A percentile compares a stretch with the other conserved stretches of the same genome.
These are phyloP conservation scores for Epinotia ramella DNA, from an alignment of 2,888 invertebrate species.

Conservation along the genomic window DNA sequence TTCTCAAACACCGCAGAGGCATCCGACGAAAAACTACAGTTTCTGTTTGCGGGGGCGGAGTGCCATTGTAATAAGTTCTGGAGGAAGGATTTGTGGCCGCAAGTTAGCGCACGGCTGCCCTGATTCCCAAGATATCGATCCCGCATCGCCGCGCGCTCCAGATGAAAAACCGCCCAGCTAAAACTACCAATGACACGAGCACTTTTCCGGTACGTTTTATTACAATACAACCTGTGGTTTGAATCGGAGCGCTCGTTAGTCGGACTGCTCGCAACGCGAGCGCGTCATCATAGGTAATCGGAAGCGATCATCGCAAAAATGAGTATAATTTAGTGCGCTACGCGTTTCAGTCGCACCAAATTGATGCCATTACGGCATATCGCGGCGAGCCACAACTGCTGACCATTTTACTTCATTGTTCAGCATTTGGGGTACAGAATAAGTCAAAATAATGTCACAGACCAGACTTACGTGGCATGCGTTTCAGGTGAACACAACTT, in stretches of 20 bases:
- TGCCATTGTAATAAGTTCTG: conserved; percentile 75
- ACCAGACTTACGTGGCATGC: background rate
- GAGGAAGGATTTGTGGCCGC: conserved; percentile 71
- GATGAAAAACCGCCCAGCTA: conserved; percentile 64
- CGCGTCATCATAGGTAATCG: conserved; percentile 76
- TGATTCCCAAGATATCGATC: conserved; percentile 79
- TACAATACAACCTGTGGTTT: conserved; percentile 18
- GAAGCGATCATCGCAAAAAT: conserved; percentile 81
- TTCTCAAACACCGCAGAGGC: conserved; percentile 51
- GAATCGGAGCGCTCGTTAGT: conserved; percentile 45
- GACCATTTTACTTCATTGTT: conserved; percentile 59
- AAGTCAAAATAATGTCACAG: background rate
- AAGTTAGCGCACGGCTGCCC: conserved; percentile 74
- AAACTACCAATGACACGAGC: conserved; percentile 37
- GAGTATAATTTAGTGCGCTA: conserved; percentile 76
- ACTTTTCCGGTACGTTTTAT: conserved; percentile 26
- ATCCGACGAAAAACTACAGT: conserved; percentile 65
- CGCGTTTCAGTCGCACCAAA: conserved; percentile 75
- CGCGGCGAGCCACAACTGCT: conserved; percentile 68
- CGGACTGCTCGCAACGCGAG: conserved; percentile 61
- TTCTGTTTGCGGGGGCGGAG: conserved; percentile 61
- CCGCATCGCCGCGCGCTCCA: conserved; percentile 58
- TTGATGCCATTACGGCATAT: conserved; percentile 74
- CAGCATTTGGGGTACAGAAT: conserved; percentile 13
- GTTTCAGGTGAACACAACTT: background rate